Evolutionary conservation across 2,888 invertebrate genomes (phyloP).

Genomic region (Amphipoea lucens): DNA sequence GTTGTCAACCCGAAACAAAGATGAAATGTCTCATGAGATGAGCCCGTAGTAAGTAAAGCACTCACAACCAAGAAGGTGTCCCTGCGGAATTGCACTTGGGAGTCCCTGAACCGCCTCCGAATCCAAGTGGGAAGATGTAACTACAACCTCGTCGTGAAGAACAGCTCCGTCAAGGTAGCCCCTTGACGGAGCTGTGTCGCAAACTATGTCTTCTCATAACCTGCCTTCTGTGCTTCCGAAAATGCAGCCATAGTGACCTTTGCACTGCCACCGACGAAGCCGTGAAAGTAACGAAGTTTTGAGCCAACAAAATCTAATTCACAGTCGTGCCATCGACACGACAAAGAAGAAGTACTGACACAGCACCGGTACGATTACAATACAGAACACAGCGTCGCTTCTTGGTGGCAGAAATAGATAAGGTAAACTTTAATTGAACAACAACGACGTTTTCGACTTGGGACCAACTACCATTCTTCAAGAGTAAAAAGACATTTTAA

Average conservation of each 20-base stretch:
- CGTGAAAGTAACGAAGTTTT: too few relatives aligned
- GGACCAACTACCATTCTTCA: conserved; percentile 11
- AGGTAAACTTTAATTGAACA: neutral
- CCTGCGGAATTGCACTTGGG: neutral
- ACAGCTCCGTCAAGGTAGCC: too few relatives aligned
- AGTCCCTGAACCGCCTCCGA: too few relatives aligned
- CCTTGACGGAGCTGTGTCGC: too few relatives aligned
- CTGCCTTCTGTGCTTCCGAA: too few relatives aligned
- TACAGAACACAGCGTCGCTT: neutral
- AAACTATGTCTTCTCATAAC: too few relatives aligned
- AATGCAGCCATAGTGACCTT: too few relatives aligned
- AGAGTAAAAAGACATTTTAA: conserved; percentile 23
- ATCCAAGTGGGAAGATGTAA: too few relatives aligned
- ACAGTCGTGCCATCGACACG: too few relatives aligned
- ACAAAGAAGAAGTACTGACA: neutral
- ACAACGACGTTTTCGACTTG: neutral
- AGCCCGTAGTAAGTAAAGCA: neutral
- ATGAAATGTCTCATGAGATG: neutral
- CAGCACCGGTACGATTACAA: neutral
- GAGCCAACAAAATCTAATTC: too few relatives aligned
- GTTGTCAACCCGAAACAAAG: neutral
- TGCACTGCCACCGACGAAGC: too few relatives aligned
- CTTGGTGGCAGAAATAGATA: neutral
- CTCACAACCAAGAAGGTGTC: neutral
- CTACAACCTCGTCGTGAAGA: too few relatives aligned